Conservation (phyloP, 53 echinoderm and acorn worm species). For the Patiria pectinifera region DNA sequence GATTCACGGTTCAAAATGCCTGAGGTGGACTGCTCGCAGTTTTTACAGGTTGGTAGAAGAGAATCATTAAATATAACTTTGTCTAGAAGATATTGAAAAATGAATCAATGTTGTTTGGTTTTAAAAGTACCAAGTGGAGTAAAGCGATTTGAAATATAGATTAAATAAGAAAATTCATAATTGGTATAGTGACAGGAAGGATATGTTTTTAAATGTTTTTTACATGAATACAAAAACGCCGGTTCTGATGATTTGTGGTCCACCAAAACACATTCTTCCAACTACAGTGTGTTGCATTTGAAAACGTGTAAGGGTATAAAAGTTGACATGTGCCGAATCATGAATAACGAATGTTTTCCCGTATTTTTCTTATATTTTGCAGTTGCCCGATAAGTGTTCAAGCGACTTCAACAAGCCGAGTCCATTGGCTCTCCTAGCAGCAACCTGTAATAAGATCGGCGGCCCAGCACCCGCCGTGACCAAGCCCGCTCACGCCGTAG, state of each 20-base stretch:
- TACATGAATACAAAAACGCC: neutral
- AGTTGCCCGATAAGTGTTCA: constrained; percentile 65
- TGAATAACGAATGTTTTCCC: neutral
- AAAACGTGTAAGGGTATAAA: too few species aligned
- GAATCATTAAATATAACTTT: neutral
- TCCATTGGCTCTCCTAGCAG: constrained; percentile 90
- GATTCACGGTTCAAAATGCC: constrained; percentile 67
- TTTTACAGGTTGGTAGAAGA: constrained; percentile 75
- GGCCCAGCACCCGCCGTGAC: constrained; percentile 39
- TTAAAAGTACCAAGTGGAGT: too few species aligned
- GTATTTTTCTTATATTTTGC: constrained; percentile 18
- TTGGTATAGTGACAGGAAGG: neutral
- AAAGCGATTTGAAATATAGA: too few species aligned
- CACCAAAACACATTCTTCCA: neutral
- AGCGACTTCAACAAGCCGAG: constrained; percentile 79
- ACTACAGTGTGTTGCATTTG: too few species aligned
- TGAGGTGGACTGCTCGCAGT: constrained; percentile 65
- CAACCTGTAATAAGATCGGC: constrained; percentile 92
- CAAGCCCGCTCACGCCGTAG: constrained; percentile 28
- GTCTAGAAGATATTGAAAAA: too few species aligned
- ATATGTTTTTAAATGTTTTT: neutral
- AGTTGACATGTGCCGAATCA: too few species aligned
- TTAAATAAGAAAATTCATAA: too few species aligned
- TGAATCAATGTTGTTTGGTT: too few species aligned
- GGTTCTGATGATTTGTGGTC: neutral